Evolutionary conservation across 2,888 invertebrate species (phyloP), one percentile per base, ranked within the genome.

Genomic region (Lasioglossum malachurum): DNA sequence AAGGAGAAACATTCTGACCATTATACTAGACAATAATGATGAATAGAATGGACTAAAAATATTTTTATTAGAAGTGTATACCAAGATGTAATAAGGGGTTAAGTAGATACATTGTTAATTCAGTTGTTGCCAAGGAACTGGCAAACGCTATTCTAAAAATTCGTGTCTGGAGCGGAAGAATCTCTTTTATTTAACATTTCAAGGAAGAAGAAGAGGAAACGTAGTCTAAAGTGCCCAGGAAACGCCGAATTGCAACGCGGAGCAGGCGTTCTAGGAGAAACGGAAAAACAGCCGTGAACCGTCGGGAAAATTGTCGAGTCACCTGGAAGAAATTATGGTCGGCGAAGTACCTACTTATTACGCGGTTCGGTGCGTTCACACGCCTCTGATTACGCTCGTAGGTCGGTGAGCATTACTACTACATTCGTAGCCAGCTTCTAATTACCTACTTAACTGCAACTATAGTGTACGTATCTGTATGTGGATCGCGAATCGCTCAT

Each of bases 331-430:
- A 89, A 92, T 91, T 84, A 90, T 85, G 83, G 80, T 71, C 57
- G 77, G 57, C 87, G 76, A 91, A 89, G 88, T 88, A 86, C 86
- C 84, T 86, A 88, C 90, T 91, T 88, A 88, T 91, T 91, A 92
- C 84, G 77, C 87, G 87, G 83, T 82, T 83, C 85, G 90, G 83
- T 87, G 86, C 86, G 86, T 87, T 82, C 77, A 27, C 72, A 75
- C 81, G 87, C 86, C 87, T 86, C 84, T 90, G 90, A 92, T 89
- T 91, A 92, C 79, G 75, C 46, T 78, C 78, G 60, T 27, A 67
- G 60, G 75, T 74, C 41, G 64, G 57, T 75, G 75, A 46, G 67
- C 72, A 79, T 82, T 83, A 82, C 57, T 72, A 72, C 78, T 44
- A 69, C 69, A 44, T 80, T 75, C 72, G 57, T 38, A 31, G 64